Percentiles rank a stretch among this genome's conserved stretches.
phyloP scores from a whole-genome alignment of 2,888 invertebrate species.

The Lingula anatina region DNA sequence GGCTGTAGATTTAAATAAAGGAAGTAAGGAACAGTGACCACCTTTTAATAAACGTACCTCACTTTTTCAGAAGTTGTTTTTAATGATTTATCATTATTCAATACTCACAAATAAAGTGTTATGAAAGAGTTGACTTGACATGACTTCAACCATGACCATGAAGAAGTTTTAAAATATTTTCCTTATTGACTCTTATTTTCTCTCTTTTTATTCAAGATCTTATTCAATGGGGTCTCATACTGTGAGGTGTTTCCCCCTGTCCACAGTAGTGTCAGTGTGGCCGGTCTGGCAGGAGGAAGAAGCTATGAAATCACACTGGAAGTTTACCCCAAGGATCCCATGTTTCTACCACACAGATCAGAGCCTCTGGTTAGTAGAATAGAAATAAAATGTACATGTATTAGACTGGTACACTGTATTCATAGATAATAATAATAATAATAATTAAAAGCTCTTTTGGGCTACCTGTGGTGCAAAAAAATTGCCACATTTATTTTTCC shows the following conservation, averaged over 20 bases:
- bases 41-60: neutral
- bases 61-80: no score
- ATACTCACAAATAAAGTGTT: no score
- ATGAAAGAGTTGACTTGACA: neutral
- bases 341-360: slow-evolving; percentile 38
- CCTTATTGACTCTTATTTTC: no score
- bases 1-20: neutral
- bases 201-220: slow-evolving; percentile 32
- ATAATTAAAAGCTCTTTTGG: no score
- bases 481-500: no score
- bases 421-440: no score
- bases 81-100: no score
- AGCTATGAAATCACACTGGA: slow-evolving; percentile 41
- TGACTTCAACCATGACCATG: neutral
- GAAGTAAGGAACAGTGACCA: neutral
- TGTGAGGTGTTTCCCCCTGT: slow-evolving; percentile 40
- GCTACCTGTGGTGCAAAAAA: no score
- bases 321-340: slow-evolving; percentile 35
- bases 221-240: slow-evolving; percentile 48
- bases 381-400: no score
- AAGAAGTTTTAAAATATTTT: neutral
- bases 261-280: slow-evolving; percentile 39
- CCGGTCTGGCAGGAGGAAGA: slow-evolving; percentile 47
- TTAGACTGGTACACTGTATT: no score
- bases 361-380: slow-evolving; percentile 44